Conservation (phyloP, 2,797 vertebrate species). For the Mico argentatus region DNA sequence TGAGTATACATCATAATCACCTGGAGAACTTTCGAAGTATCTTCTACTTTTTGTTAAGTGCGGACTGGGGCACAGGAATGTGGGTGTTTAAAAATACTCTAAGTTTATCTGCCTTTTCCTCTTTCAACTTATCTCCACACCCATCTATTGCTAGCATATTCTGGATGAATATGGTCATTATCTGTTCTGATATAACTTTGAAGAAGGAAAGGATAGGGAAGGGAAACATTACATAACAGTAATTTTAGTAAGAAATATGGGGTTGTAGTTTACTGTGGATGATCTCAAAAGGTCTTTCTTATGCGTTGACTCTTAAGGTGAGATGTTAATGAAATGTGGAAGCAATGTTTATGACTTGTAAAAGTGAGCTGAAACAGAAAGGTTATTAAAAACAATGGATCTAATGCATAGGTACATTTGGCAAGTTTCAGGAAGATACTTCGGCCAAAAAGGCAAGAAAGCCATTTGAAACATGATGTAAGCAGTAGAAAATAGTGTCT, state of each 20-base stretch:
- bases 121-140: not conserved
- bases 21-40: not conserved
- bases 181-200: not conserved
- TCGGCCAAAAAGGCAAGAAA: not conserved
- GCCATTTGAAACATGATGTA: not conserved
- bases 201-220: not conserved
- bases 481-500: not conserved
- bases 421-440: not conserved
- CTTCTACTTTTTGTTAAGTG: not conserved
- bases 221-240: not conserved
- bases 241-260: not conserved
- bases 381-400: not conserved
- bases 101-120: not conserved
- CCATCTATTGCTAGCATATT: not conserved
- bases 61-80: rapidly evolving
- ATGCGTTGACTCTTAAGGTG: not conserved
- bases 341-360: not conserved
- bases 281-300: not conserved
- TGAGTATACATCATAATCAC: not conserved
- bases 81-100: not conserved
- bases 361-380: not conserved
- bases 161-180: not conserved
- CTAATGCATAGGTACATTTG: not conserved
- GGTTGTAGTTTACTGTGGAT: not conserved
- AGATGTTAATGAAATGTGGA: not conserved